Evolutionary conservation across 1,140 invertebrate species (phyloP).

Genomic region (Meloidogyne hapla): DNA sequence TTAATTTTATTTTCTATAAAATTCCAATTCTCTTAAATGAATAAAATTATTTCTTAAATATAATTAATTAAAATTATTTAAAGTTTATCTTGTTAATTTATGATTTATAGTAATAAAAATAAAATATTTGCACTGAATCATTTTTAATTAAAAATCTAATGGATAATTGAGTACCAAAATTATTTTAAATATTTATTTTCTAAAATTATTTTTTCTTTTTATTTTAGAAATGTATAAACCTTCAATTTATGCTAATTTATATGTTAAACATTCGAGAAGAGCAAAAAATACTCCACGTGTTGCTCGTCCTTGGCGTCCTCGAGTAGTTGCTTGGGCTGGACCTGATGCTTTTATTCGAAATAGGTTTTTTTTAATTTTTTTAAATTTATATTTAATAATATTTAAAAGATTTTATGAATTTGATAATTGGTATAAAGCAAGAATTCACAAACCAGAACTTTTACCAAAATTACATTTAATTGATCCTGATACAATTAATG

Average conservation of each 20-base stretch:
- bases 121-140: no score
- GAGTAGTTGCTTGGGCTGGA: constrained; percentile 62
- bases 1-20: no score
- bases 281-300: constrained; percentile 53
- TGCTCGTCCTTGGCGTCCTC: constrained; percentile 52
- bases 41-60: no score
- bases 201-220: constrained; percentile 8
- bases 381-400: constrained; percentile 24
- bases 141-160: no score
- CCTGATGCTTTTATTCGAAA: constrained; percentile 58
- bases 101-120: no score
- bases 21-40: no score
- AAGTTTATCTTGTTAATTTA: no score
- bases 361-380: constrained; percentile 42
- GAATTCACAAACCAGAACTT: constrained; percentile 59
- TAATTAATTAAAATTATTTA: no score
- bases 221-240: constrained; percentile 15
- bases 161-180: no score
- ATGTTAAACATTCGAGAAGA: constrained; percentile 46
- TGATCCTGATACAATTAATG: constrained; percentile 50
- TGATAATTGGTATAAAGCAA: constrained; percentile 62
- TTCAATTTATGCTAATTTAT: constrained; percentile 49
- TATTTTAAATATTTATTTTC: not conserved
- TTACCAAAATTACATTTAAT: constrained; percentile 60
- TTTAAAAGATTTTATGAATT: constrained; percentile 56